Evolutionary conservation across 2,888 invertebrate species (phyloP), one percentile per base, ranked within the genome.

Genomic region (Amblyteles armatorius): DNA sequence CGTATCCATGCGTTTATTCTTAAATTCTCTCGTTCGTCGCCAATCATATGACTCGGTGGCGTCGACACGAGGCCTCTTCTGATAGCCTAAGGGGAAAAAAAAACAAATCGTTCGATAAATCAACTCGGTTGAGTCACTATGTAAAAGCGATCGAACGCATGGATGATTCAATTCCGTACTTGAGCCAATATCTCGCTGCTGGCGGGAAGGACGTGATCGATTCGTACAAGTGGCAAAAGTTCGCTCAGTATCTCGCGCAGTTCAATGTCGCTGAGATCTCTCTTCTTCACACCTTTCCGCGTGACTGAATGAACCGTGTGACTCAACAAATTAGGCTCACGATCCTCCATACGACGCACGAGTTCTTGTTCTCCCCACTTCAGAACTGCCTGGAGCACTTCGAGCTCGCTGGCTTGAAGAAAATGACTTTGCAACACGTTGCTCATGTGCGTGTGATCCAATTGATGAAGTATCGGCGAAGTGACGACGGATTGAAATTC

Each of bases 261-360:
- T 92, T 98, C 98, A 72, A 97, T 96, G 93, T 98, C 99, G 90
- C 97, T 97, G 85, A 97, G 94, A 92, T 98, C 98, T 82, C 96
- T 95, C 92, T 96, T 97, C 93, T 96, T 97, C 2, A 97, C 96
- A 16, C 97, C 98, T 93, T 98, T 97, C 63, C 98, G 96, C 16
- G 97, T 96, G 84, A 98, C 98, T 52, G 98, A 97, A 94, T 98
- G 98, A n/a, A 98, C 97, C 9, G 98, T 98, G 94, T 98, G 98
- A 94, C 97, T 98, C 87, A 98, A 95, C 77, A 98, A 94, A 94
- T 98, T 98, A 36, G 98, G 98, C 92, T 99, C 98, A 93, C 97
- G 95, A 94, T 97, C 97, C 93, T 98, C 98, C 96, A 98, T 97
- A 83, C 97, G 95, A 87, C 95, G 96, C 90, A 96, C 97, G 88